Evolutionary conservation across 2,888 invertebrate species (phyloP).

Genomic region (Synanthedon formicaeformis): DNA sequence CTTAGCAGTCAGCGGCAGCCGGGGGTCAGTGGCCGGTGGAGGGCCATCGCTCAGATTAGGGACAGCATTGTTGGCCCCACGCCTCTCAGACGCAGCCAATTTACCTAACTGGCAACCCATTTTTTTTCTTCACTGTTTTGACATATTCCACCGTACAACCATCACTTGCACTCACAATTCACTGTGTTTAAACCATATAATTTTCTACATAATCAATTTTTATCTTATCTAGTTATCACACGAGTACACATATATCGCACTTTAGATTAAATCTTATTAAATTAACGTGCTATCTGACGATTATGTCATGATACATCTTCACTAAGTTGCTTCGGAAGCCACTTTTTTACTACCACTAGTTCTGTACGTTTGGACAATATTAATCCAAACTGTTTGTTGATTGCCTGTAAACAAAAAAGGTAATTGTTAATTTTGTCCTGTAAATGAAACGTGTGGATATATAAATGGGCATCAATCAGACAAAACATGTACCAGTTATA

Average conservation of each 20-base stretch:
- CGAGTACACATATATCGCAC: background rate
- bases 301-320: slow-evolving; percentile 1
- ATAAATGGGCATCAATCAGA: no score
- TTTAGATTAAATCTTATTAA: slow-evolving; percentile 1
- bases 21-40: slow-evolving; percentile 79
- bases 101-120: slow-evolving; percentile 87
- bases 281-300: slow-evolving; percentile 1
- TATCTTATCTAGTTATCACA: background rate
- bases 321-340: background rate
- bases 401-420: slow-evolving; percentile 29
- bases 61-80: slow-evolving; percentile 50
- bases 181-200: background rate
- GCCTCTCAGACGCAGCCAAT: slow-evolving; percentile 71
- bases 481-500: no score
- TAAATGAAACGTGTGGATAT: no score
- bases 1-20: slow-evolving; percentile 84
- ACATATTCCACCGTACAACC: slow-evolving; percentile 9
- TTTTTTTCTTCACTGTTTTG: slow-evolving; percentile 10
- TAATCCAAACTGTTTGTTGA: slow-evolving; percentile 23
- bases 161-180: background rate
- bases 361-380: slow-evolving; percentile 16
- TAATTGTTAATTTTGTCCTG: slow-evolving; percentile 10
- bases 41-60: slow-evolving; percentile 65
- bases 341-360: background rate
- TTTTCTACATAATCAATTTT: background rate